phyloP scores from a whole-genome alignment of 2,113 vertebrate genomes.

The Rhinopomastus cyanomelas region DNA sequence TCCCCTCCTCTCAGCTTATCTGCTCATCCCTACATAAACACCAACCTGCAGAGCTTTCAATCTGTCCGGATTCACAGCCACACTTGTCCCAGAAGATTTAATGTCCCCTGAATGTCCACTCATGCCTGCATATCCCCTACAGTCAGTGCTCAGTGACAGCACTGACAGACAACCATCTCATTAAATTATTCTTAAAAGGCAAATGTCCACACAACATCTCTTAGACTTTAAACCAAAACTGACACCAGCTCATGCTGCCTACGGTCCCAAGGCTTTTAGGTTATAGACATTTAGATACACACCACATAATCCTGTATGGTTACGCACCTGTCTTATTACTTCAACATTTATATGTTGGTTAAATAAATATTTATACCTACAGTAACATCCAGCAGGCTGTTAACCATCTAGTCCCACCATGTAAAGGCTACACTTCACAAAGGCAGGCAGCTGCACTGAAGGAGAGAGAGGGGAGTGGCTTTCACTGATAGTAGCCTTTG shows the following conservation, averaged over 20 bases:
- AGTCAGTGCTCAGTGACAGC: background rate
- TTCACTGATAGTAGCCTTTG: background rate
- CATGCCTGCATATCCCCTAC: background rate
- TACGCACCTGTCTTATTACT: background rate
- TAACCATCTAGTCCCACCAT: background rate
- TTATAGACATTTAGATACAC: background rate
- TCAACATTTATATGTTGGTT: background rate
- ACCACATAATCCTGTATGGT: background rate
- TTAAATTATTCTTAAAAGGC: background rate
- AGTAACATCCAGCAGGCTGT: background rate
- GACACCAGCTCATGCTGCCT: background rate
- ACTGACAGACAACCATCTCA: constrained; percentile 15
- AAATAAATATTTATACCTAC: background rate
- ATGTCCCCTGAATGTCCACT: constrained; percentile 7
- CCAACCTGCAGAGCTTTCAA: background rate
- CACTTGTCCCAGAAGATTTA: background rate
- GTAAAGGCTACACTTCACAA: background rate
- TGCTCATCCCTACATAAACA: background rate
- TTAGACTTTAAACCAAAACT: background rate
- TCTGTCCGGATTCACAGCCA: background rate
- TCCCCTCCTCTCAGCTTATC: background rate
- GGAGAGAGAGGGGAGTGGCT: background rate
- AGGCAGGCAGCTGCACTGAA: background rate
- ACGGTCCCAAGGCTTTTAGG: too few species aligned
- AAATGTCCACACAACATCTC: background rate